Evolutionary conservation across 2,888 invertebrate genomes (phyloP).

Genomic region (Selenia dentaria): DNA sequence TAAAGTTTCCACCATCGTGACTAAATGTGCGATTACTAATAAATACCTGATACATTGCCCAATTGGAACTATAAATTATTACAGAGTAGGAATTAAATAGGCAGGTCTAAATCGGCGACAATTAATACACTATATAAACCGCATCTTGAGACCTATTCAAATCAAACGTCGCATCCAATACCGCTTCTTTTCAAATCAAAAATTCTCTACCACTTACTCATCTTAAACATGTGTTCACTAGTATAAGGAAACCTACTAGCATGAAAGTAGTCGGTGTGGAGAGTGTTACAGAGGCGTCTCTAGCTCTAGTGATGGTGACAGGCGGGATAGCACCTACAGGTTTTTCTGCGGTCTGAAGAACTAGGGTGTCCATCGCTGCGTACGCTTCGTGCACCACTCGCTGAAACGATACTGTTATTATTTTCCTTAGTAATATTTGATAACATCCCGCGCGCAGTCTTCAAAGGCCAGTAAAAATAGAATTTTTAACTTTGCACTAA

Average conservation of each 20-base stretch:
- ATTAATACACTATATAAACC: too few relatives aligned
- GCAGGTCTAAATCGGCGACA: too few relatives aligned
- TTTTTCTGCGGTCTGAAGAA: constrained; percentile 54
- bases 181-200: not conserved
- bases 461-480: too few relatives aligned
- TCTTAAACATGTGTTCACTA: not conserved
- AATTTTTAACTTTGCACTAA: too few relatives aligned
- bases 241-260: constrained; percentile 1
- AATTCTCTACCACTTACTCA: not conserved
- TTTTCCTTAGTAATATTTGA: too few relatives aligned
- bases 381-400: constrained; percentile 71
- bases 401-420: constrained; percentile 56
- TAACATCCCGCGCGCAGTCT: too few relatives aligned
- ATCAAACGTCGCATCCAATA: too few relatives aligned
- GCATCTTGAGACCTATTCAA: too few relatives aligned
- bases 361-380: constrained; percentile 70
- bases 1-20: not conserved
- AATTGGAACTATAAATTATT: too few relatives aligned
- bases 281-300: not conserved
- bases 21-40: too few relatives aligned
- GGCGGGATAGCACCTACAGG: constrained; percentile 27
- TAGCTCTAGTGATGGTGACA: constrained; percentile 32
- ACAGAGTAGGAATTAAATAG: too few relatives aligned
- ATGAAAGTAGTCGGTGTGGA: not conserved
- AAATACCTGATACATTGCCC: too few relatives aligned